These are phyloP conservation scores for Platyrinchus mystaceus DNA, from an alignment of 2,797 vertebrate species.

Conservation along the genomic window DNA sequence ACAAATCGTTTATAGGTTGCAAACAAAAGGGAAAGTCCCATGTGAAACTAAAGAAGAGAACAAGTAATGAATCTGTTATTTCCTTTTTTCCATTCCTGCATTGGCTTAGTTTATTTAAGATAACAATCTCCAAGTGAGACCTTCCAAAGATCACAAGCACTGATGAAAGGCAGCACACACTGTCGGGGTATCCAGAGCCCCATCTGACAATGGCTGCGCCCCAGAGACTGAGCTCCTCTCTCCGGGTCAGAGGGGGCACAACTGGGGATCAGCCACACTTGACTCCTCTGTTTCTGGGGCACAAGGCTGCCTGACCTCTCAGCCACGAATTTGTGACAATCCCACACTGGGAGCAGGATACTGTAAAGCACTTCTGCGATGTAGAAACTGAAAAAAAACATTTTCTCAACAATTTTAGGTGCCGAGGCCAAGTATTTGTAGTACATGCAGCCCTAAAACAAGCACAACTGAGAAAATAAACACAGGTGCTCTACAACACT, in stretches of 20 bases:
- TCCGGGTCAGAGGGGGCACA: background rate
- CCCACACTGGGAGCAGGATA: background rate
- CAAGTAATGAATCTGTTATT: background rate
- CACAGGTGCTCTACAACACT: background rate
- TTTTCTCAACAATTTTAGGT: background rate
- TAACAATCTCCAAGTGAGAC: background rate
- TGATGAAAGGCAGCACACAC: background rate
- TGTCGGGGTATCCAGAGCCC: background rate
- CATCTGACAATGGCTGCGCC: background rate
- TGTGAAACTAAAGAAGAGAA: background rate
- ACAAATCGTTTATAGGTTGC: background rate
- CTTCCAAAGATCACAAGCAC: background rate
- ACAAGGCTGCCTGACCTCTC: background rate
- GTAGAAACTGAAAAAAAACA: fast-evolving
- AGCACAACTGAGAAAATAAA: background rate
- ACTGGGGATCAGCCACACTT: background rate
- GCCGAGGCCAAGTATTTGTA: background rate
- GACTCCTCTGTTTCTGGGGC: background rate
- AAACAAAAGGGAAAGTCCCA: background rate
- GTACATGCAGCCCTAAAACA: background rate
- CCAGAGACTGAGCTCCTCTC: background rate
- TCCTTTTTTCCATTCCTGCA: background rate
- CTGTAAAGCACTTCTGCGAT: background rate
- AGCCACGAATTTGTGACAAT: background rate
- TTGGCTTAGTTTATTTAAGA: background rate